These are phyloP conservation scores for Lycia hirtaria DNA, from an alignment of 2,888 invertebrate genomes.

Conservation along the genomic window DNA sequence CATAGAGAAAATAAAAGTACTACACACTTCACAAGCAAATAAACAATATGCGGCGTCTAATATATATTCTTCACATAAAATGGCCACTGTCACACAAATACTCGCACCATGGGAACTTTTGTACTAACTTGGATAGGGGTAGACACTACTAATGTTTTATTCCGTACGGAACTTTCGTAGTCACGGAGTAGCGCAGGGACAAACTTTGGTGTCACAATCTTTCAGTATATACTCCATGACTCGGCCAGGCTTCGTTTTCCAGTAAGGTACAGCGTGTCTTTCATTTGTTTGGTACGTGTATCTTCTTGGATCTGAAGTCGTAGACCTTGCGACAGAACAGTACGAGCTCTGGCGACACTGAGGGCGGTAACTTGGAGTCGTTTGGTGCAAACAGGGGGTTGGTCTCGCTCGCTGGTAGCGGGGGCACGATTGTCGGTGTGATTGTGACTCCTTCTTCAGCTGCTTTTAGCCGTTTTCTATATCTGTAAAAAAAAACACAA, in stretches of 20 bases:
- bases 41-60: conserved; percentile 65
- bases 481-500: conserved; percentile 83
- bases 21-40: conserved; percentile 75
- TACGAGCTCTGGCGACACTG: conserved; percentile 91
- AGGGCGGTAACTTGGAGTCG: conserved; percentile 88
- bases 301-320: conserved; percentile 95
- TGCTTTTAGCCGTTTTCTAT: conserved; percentile 92
- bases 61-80: conserved; percentile 59
- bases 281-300: conserved; percentile 82
- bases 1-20: conserved; percentile 63
- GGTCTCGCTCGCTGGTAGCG: conserved; percentile 84
- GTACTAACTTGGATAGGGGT: conserved; percentile 72
- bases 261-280: conserved; percentile 24
- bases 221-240: conserved; percentile 31
- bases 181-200: conserved; percentile 45
- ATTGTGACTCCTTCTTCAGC: conserved; percentile 91
- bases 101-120: conserved; percentile 70
- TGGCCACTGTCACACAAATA: conserved; percentile 59
- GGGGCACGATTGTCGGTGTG: conserved; percentile 90
- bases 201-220: conserved; percentile 61
- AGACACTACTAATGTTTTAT: conserved; percentile 56
- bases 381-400: conserved; percentile 77
- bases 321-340: conserved; percentile 97
- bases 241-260: conserved; percentile 35
- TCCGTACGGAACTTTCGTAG: conserved; percentile 28